Conservation (phyloP, 2,888 invertebrate species). For the Nomada goodeniana region DNA sequence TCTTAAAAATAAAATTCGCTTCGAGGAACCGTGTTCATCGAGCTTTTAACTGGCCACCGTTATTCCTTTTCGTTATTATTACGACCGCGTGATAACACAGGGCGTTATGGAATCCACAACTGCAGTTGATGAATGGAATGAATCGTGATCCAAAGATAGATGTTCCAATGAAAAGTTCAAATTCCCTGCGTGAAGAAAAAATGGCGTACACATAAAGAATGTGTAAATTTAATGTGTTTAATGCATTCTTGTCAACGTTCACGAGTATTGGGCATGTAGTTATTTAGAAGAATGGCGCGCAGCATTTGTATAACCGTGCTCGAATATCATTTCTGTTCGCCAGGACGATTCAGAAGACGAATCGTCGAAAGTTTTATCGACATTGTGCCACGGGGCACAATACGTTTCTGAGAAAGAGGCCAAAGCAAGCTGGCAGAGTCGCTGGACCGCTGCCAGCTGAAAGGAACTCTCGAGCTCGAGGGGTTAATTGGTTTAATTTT, state of each 20-base stretch:
- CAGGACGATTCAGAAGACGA: not conserved
- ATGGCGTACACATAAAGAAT: not conserved
- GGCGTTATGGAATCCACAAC: conserved; percentile 20
- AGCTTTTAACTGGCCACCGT: conserved; percentile 33
- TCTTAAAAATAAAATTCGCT: not conserved
- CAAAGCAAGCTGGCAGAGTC: not conserved
- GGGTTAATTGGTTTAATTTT: conserved; percentile 57
- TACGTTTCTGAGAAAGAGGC: conserved; percentile 6
- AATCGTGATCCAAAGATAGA: conserved; percentile 16
- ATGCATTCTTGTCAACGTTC: not conserved
- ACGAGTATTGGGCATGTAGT: not conserved
- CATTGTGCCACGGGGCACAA: conserved; percentile 2
- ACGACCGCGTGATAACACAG: conserved; percentile 27
- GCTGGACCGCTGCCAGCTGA: conserved; percentile 45
- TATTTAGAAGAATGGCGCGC: not conserved
- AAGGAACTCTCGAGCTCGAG: conserved; percentile 42
- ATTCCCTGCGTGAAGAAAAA: not conserved
- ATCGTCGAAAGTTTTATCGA: conserved; percentile 36
- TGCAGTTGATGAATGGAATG: conserved; percentile 14
- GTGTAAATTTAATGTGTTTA: not conserved
- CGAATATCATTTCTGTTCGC: not conserved
- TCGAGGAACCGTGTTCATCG: conserved; percentile 54
- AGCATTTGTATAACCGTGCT: too few species aligned
- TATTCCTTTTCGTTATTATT: conserved; percentile 50
- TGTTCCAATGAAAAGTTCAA: not conserved